These are phyloP conservation scores for Gymnopithys bicolor DNA, from an alignment of 2,797 vertebrate species.

Conservation along the genomic window DNA sequence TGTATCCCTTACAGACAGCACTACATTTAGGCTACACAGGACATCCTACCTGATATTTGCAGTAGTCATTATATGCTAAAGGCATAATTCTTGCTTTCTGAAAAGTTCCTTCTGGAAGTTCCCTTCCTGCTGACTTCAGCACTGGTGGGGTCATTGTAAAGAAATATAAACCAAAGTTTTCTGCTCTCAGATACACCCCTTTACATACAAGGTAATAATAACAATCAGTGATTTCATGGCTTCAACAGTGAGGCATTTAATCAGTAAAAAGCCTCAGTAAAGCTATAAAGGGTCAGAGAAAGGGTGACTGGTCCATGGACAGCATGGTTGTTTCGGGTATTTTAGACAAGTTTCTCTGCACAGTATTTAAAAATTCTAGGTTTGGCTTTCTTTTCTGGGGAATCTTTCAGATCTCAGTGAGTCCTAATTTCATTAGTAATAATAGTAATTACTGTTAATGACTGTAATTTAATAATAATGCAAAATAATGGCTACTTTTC, in stretches of 20 bases:
- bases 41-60: neutral
- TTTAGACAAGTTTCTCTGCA: neutral
- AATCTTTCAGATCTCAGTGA: neutral
- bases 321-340: neutral
- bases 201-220: neutral
- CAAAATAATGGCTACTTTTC: neutral
- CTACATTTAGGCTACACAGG: neutral
- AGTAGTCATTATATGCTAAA: neutral
- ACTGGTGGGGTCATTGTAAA: fast-evolving
- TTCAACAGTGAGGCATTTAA: neutral
- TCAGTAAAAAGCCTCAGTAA: neutral
- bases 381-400: neutral
- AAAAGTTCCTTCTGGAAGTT: neutral
- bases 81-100: neutral
- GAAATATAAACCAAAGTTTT: neutral
- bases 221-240: neutral
- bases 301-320: neutral
- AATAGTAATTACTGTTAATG: neutral
- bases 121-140: neutral
- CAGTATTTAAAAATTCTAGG: neutral
- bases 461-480: neutral
- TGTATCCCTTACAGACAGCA: neutral
- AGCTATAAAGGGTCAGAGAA: neutral
- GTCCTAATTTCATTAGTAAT: neutral
- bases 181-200: neutral